A percentile compares a stretch with the other conserved stretches of the same genome.
Conservation (phyloP, 2,113 vertebrate genomes). For the Podocnemis expansa region DNA sequence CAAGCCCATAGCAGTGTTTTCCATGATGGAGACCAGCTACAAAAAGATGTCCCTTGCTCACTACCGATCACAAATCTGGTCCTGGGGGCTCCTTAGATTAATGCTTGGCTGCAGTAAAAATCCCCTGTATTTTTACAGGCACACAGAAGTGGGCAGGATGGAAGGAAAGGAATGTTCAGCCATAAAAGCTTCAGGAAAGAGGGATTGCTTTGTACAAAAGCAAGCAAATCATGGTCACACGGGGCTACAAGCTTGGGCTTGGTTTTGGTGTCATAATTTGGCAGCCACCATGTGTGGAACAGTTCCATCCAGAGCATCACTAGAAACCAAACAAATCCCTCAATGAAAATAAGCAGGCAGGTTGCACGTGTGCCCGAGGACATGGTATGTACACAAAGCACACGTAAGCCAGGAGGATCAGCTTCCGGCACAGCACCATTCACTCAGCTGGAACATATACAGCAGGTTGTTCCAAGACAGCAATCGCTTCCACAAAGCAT, state of each 20-base stretch:
- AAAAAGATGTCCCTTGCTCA: constrained; percentile 19
- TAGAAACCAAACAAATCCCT: not conserved
- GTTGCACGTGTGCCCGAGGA: not conserved
- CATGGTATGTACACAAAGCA: not conserved
- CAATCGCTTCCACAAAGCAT: no score
- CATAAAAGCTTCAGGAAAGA: not conserved
- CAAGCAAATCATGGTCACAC: not conserved
- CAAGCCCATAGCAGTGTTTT: constrained; percentile 28
- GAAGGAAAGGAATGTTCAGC: not conserved
- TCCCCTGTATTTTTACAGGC: not conserved
- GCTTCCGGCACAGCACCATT: not conserved
- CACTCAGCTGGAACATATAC: not conserved
- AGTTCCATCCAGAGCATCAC: not conserved
- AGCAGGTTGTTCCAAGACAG: not conserved
- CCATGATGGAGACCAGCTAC: not conserved
- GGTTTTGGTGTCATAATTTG: not conserved
- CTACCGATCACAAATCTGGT: constrained; percentile 40
- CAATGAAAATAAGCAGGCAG: not conserved
- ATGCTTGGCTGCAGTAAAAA: not conserved
- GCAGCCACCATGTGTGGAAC: no score
- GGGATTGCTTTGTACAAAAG: not conserved
- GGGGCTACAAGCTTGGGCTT: rapidly evolving
- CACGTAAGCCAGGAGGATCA: not conserved
- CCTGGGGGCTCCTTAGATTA: not conserved
- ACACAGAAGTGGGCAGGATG: rapidly evolving